Evolutionary conservation across 2,888 invertebrate genomes (phyloP).

Genomic region (Leptinotarsa juncta): DNA sequence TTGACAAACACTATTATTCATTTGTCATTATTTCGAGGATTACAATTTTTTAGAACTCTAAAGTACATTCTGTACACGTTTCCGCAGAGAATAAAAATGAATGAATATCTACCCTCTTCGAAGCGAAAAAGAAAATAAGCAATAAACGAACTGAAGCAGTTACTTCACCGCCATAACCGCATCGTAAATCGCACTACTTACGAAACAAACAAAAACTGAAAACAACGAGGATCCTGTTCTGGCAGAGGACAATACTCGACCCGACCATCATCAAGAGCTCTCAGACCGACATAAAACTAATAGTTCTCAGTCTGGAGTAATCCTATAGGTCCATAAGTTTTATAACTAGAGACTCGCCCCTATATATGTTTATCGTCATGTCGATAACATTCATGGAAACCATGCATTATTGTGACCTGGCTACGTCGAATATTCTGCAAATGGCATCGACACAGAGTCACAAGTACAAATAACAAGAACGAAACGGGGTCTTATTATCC

Average conservation of each 20-base stretch:
- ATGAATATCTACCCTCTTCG: neutral
- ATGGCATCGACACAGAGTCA: constrained; percentile 35
- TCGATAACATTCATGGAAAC: constrained; percentile 36
- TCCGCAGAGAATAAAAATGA: neutral
- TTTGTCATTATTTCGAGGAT: no score
- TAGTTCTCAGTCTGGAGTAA: constrained; percentile 30
- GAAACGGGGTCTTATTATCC: constrained; percentile 45
- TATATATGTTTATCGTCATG: constrained; percentile 39
- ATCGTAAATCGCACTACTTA: constrained; percentile 27
- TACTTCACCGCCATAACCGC: constrained; percentile 27
- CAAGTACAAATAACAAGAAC: constrained; percentile 48
- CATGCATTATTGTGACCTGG: constrained; percentile 36
- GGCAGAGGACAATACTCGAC: constrained; percentile 28
- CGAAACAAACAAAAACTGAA: constrained; percentile 29
- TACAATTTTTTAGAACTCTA: neutral
- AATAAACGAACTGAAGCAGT: constrained; percentile 18
- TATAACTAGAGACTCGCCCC: constrained; percentile 22
- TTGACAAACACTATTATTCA: no score
- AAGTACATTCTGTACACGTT: neutral
- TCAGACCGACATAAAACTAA: constrained; percentile 36
- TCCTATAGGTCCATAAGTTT: constrained; percentile 35
- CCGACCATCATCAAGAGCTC: constrained; percentile 29
- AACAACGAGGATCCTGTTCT: constrained; percentile 23
- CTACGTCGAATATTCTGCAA: constrained; percentile 38
- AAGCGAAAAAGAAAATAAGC: constrained; percentile 19